Conservation (phyloP, 2,888 invertebrate species). For the Tuta absoluta region DNA sequence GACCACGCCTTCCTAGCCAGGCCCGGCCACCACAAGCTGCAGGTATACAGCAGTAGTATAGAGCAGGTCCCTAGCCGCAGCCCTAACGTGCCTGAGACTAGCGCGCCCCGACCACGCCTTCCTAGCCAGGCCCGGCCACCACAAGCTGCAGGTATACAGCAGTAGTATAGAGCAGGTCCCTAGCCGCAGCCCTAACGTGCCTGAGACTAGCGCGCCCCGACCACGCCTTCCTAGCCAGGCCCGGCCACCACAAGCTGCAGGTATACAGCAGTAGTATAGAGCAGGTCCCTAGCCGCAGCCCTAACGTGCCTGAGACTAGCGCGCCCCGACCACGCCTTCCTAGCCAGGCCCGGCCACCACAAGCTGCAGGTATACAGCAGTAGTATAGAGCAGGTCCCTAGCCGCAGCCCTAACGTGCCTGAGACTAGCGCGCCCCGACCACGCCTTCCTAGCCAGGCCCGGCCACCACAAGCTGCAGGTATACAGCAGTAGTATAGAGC, state of each 20-base stretch:
- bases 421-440: slow-evolving; percentile 86
- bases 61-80: slow-evolving; percentile 89
- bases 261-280: slow-evolving; percentile 81
- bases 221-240: slow-evolving; percentile 93
- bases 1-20: slow-evolving; percentile 93
- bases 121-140: slow-evolving; percentile 86
- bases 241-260: slow-evolving; percentile 48
- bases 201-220: slow-evolving; percentile 87
- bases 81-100: slow-evolving; percentile 89
- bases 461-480: slow-evolving; percentile 45
- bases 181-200: slow-evolving; percentile 89
- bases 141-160: slow-evolving; percentile 48
- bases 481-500: slow-evolving; percentile 83
- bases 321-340: too few relatives aligned
- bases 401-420: slow-evolving; percentile 90
- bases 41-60: slow-evolving; percentile 82
- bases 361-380: slow-evolving; percentile 54
- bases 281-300: slow-evolving; percentile 89
- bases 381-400: slow-evolving; percentile 89
- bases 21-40: slow-evolving; percentile 62
- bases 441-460: slow-evolving; percentile 93
- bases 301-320: slow-evolving; percentile 90
- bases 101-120: slow-evolving; percentile 90
- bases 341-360: slow-evolving; percentile 57
- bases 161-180: slow-evolving; percentile 88